Evolutionary conservation across 2,888 invertebrate genomes (phyloP).

Genomic region (Drosophila mercatorum): DNA sequence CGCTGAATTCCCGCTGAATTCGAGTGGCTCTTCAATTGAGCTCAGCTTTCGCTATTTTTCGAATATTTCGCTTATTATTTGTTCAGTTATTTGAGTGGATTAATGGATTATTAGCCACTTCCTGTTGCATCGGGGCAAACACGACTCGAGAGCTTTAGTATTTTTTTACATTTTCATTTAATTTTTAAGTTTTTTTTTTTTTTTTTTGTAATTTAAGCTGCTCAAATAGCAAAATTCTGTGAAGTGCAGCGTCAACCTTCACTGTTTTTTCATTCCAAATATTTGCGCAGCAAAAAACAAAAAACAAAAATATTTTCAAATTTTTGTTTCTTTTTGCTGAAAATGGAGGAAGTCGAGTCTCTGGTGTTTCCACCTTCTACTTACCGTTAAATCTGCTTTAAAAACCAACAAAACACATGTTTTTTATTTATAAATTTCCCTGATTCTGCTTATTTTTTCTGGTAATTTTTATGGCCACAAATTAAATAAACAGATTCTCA

Average conservation of each 20-base stretch:
- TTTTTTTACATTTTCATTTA: slow-evolving; percentile 5
- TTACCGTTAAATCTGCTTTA: slow-evolving; percentile 16
- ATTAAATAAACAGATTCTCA: slow-evolving; percentile 21
- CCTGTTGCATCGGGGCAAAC: slow-evolving; percentile 31
- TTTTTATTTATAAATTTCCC: slow-evolving; percentile 27
- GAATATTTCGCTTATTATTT: background rate
- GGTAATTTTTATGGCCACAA: slow-evolving; percentile 49
- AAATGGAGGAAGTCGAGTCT: no score
- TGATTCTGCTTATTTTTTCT: slow-evolving; percentile 45
- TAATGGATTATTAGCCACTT: slow-evolving; percentile 35
- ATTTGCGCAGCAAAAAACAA: background rate
- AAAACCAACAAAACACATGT: background rate
- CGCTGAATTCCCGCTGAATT: background rate
- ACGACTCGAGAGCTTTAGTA: slow-evolving; percentile 6
- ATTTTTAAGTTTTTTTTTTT: background rate
- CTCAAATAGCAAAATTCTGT: slow-evolving; percentile 39
- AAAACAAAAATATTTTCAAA: background rate
- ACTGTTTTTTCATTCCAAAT: background rate
- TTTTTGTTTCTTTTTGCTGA: background rate
- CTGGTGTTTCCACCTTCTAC: background rate
- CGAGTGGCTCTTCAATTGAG: background rate
- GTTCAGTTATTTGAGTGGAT: slow-evolving; percentile 8
- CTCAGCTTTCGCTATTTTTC: background rate
- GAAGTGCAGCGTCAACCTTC: slow-evolving; percentile 23
- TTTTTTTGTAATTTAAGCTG: slow-evolving; percentile 25